Evolutionary conservation across 2,113 vertebrate species (phyloP), one percentile per base, ranked within the genome.

Genomic region (Macquaria australasica): DNA sequence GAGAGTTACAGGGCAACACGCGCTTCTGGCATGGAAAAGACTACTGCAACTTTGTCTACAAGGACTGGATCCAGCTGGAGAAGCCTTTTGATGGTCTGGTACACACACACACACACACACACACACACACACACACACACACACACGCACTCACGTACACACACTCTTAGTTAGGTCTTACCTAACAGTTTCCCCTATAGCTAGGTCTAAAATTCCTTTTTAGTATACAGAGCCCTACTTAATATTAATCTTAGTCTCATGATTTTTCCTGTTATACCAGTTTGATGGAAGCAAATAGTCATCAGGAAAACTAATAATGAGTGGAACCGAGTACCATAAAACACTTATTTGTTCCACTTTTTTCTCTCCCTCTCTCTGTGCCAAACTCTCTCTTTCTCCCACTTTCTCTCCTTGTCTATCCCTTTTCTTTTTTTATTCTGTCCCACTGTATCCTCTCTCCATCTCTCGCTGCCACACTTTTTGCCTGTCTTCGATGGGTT

Each of bases 1-100:
- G 97, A 1, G 97, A 99, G 85, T 93, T 99, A 14, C 95, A 97
- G 1, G 98, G 98, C 8, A 98, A 99, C 92, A 99, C 98, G 0
- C 95, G 98, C 6, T 99, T 99, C 95, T 99, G 98, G 97, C 98
- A 99, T 0, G 98, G 98, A n/a, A 99, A 99, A 77, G 98, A 99
- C 92, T 99, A 99, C 69, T 99, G 98, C 95, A 99, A 99, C 95
- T 99, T 99, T 1, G 98, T 99, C 86, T 98, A 97, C 90, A 98
- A 97, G 93, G 98, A 99, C 92, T 99, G 98, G 98, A 97, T 99
- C 86, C 98, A 98, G 37, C 95, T 98, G 39, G 97, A 99, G 91
- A 95, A 94, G 87, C 94, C 94, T 45, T 95, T 95, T 71, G 94
- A 95, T 73, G 94, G 94, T 95, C 39, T 23, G 85, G 21, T 8